A percentile compares a stretch with the other conserved stretches of the same genome.
phyloP scores from a whole-genome alignment of 1,140 invertebrate species.

The Vanessa tameamea region DNA sequence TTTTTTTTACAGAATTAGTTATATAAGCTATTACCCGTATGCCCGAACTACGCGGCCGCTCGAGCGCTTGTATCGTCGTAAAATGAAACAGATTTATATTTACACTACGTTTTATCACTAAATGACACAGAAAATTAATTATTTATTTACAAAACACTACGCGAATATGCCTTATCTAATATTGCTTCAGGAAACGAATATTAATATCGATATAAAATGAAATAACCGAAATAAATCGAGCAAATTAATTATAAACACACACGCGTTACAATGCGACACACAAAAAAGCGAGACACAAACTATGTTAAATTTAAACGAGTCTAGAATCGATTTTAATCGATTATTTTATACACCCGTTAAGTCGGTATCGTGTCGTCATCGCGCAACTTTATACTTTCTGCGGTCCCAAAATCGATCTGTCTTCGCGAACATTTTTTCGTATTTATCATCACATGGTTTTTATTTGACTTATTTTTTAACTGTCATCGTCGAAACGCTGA shows the following conservation, averaged over 20 bases:
- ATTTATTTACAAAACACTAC: constrained; percentile 31
- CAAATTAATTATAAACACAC: constrained; percentile 62
- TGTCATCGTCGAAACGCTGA: constrained; percentile 21
- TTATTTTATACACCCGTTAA: constrained; percentile 66
- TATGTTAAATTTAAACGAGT: constrained; percentile 48
- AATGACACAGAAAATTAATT: constrained; percentile 15
- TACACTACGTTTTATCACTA: constrained; percentile 29
- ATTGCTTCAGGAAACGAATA: constrained; percentile 61
- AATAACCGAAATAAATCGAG: constrained; percentile 45
- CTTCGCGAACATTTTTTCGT: constrained; percentile 61
- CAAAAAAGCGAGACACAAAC: constrained; percentile 58
- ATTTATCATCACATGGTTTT: constrained; percentile 33
- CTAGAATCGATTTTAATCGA: constrained; percentile 48
- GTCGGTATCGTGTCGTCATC: constrained; percentile 60
- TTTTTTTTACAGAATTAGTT: background rate
- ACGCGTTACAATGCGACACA: constrained; percentile 31
- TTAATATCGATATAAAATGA: constrained; percentile 35
- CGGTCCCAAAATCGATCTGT: constrained; percentile 68
- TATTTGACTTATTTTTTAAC: constrained; percentile 3
- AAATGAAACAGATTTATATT: constrained; percentile 31
- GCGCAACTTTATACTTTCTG: constrained; percentile 58
- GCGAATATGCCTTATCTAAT: constrained; percentile 50
- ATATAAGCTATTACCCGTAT: constrained; percentile 56
- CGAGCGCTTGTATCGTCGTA: constrained; percentile 2
- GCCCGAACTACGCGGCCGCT: constrained; percentile 30